These are phyloP conservation scores for Mormyrops boulengeri DNA, from an alignment of 2,797 vertebrate genomes.

Conservation along the genomic window DNA sequence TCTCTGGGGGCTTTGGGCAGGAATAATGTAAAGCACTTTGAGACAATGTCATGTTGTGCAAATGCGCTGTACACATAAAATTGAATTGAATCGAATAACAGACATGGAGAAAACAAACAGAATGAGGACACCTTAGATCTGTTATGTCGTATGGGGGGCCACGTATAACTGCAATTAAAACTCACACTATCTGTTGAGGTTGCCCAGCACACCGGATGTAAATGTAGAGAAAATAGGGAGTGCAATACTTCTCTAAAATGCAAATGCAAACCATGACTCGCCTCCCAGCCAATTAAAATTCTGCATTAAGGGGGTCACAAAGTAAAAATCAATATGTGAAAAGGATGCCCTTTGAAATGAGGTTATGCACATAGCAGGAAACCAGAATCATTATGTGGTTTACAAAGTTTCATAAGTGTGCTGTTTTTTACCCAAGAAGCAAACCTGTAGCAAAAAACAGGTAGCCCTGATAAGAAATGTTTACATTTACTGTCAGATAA, in stretches of 20 bases:
- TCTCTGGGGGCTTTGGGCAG: neutral
- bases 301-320: neutral
- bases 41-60: neutral
- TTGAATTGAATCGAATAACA: neutral
- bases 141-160: neutral
- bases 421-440: neutral
- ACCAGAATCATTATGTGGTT: conserved; percentile 7
- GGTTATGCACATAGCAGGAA: neutral
- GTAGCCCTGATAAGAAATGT: neutral
- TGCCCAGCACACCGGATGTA: neutral
- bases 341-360: conserved; percentile 22
- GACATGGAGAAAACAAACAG: neutral
- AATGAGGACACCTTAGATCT: neutral
- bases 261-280: neutral
- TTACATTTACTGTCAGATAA: conserved; percentile 10
- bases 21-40: neutral
- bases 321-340: conserved; percentile 16
- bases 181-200: neutral
- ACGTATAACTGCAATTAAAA: neutral
- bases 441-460: neutral
- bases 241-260: neutral
- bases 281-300: neutral
- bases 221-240: neutral
- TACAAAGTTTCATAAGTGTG: neutral
- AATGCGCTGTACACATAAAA: neutral